Base-by-base conservation (phyloP, 2,113 vertebrate species). In the Thamnaconus septentrionalis region DNA sequence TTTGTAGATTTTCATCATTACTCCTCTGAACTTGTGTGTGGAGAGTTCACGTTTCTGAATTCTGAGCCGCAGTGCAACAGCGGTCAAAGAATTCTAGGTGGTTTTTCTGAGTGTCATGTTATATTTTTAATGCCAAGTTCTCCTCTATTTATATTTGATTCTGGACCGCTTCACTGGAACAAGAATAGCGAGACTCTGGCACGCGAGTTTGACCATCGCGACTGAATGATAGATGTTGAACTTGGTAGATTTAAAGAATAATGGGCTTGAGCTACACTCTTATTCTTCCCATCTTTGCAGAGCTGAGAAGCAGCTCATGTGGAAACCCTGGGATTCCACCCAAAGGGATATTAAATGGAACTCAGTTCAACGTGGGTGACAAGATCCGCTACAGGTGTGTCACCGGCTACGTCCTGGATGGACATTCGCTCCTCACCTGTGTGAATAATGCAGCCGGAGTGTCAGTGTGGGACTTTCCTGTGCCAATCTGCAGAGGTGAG, bases 401-500 rank as follows among this genome's bases (percentile, higher is more conserved):
- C 51, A 83, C 93, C 0, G 95, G 96, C 59, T 96, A 98, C 4
- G 88, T 95, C 53, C 83, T 99, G 59, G 96, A 99, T 45, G 96
- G 96, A 3, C 96, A 98, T 45, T 93, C 96, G 0, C 82, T 93
- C 47, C 87, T 99, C 71, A 96, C 96, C 0, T 99, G 97, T 79
- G 93, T 97, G 49, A 92, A 92, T 64, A 98, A 93, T 80, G 89
- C 95, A 0, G 95, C 93, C 31, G 93, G 93, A 0, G 94, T 95
- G 7, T 95, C 96, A 0, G 92, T 94, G 0, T 99, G 97, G 97
- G 97, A 99, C 90, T 98, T 98, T 68, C 97, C 97, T 0, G 93
- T 95, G 69, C 97, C 96, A 31, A 94, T 98, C 79, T 99, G 97
- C 86, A 91, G 96, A 97, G 96, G 97, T 98, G 88, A 80, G 88